Conservation (phyloP, 2,888 invertebrate genomes). For the Rhyacophila evoluta region DNA sequence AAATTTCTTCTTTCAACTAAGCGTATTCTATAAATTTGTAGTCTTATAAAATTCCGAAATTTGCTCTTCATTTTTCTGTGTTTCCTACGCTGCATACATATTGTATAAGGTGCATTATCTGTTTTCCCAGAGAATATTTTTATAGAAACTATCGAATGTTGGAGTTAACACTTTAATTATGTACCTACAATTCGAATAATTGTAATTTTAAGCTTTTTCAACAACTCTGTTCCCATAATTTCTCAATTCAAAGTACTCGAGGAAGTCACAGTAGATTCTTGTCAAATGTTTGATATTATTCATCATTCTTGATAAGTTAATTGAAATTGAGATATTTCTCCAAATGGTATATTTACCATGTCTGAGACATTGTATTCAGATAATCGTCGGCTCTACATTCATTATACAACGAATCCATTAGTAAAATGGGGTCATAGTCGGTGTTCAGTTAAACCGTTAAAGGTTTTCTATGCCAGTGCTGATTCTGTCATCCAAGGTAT, state of each 20-base stretch:
- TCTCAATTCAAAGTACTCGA: too few species aligned
- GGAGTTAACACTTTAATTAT: not conserved
- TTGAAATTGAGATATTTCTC: too few species aligned
- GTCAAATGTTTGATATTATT: not conserved
- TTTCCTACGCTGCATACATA: not conserved
- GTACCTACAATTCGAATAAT: not conserved
- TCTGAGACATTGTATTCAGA: not conserved
- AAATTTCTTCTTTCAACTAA: not conserved
- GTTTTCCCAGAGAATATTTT: constrained; percentile 13
- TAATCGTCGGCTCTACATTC: not conserved
- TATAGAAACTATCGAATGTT: not conserved
- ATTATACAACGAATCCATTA: not conserved
- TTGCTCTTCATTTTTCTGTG: not conserved
- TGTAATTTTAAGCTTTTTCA: not conserved
- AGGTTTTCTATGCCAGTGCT: not conserved
- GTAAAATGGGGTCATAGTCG: not conserved
- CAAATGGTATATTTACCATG: too few species aligned
- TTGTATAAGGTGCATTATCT: not conserved
- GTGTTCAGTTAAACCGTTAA: not conserved
- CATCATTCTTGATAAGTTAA: not conserved
- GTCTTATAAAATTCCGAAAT: too few species aligned
- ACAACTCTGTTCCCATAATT: too few species aligned
- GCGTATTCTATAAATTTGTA: not conserved
- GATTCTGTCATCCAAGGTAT: not conserved
- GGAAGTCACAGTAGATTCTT: too few species aligned